phyloP scores from a whole-genome alignment of 2,888 invertebrate genomes.

The Hipparchia sbordonii region DNA sequence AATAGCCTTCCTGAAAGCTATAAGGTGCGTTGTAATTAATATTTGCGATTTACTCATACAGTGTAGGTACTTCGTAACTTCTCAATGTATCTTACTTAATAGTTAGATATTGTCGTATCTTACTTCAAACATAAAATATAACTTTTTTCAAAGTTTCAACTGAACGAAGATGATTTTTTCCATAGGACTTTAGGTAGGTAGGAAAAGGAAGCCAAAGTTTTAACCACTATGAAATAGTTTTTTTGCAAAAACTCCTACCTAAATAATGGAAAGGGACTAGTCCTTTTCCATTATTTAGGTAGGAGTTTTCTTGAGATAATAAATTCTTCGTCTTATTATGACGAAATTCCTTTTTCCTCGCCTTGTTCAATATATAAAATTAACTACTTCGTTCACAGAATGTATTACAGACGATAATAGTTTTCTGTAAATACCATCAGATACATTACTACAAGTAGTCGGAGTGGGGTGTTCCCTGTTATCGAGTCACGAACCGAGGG shows the following conservation, averaged over 20 bases:
- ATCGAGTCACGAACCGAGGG: slow-evolving; percentile 51
- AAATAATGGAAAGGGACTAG: no score
- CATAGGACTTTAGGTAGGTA: no score
- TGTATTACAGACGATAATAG: slow-evolving; percentile 18
- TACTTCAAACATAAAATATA: neutral
- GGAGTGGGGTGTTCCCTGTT: slow-evolving; percentile 24
- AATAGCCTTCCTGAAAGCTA: slow-evolving; percentile 44
- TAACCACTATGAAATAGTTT: no score
- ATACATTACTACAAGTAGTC: slow-evolving; percentile 23
- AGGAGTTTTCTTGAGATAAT: no score
- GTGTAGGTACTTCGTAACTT: neutral
- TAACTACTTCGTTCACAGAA: slow-evolving; percentile 16
- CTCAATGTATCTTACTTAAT: neutral
- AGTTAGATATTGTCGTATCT: no score
- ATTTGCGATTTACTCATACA: slow-evolving; percentile 22
- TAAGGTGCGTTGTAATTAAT: slow-evolving; percentile 37
- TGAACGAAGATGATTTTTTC: no score
- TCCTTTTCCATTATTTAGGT: no score
- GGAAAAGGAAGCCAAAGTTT: no score
- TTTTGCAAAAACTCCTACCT: no score
- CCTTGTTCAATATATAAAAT: slow-evolving; percentile 9
- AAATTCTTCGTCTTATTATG: neutral
- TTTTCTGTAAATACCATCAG: slow-evolving; percentile 25
- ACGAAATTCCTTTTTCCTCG: neutral
- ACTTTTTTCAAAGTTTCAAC: no score